Base-by-base conservation (phyloP, 2,797 vertebrate genomes). In the Oreochromis grahami region DNA sequence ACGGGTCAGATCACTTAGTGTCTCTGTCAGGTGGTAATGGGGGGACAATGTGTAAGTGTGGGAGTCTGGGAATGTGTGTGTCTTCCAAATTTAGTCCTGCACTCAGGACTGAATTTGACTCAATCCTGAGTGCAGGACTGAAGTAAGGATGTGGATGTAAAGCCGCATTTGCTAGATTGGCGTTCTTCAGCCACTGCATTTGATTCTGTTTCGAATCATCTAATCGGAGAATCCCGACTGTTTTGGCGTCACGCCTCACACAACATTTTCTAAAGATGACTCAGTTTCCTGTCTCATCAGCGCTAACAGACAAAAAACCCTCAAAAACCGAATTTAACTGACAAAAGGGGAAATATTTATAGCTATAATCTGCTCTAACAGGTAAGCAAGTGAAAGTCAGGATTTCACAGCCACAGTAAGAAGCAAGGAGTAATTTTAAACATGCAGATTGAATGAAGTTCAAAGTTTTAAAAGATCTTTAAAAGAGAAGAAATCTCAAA, bases 1-100 rank as follows among this genome's bases (percentile, higher is more conserved):
- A 63, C 21, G 81, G 77, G 87, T 89, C 81, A 84, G 90, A 92
- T 87, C 90, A 91, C 80, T 90, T 86, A 83, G 84, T 74, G 82
- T 48, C 82, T 82, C 78, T 83, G 86, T 86, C 76, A 88, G 76
- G 26, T 53, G 56, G 14, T 87, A 81, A 84, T 88, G 77, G 36
- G 24, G 43, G 43, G 68, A 11, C 1, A 45, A n/a, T 72, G 43
- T 72, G 8, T 34, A 32, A 17, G 43, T 29, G 24, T 60, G 55
- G 77, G 77, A 41, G 19, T 70, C 26, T 76, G 63, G 77, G 36
- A 50, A 14, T 21, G 24, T 48, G 63, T 60, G 56, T 7, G 11
- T 36, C 32, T 63, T 63, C 17, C 58, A 60, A 36, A 29, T 38
- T 24, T 9, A 52, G 5, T 55, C 24, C 21, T 55, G 52, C 24